Evolutionary conservation across 1,140 invertebrate genomes (phyloP), one percentile per base, ranked within the genome.

Genomic region (Delia radicum): DNA sequence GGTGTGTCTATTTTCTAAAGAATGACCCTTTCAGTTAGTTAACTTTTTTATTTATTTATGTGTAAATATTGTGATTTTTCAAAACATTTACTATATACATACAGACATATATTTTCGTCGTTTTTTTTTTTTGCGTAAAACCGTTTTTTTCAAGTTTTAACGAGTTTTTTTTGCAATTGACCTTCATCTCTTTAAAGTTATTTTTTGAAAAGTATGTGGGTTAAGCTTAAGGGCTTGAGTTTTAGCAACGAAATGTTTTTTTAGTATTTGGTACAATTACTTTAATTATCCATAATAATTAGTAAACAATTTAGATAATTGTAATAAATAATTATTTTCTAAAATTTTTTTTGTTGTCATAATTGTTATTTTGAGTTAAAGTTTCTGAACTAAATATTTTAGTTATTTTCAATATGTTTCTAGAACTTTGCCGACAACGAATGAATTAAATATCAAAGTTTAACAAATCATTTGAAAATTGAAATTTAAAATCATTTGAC

Each of bases 141-240:
- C 62, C 62, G 62, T 65, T 31, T 65, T 29, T 65, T 65, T 65
- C 27, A 65, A 28, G 26, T 65, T 29, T 65, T 65, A 65, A 65
- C 62, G 62, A 65, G 62, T 65, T 31, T 26, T 24, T 63, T 63
- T 63, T 63, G 7, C 15, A 42, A 15, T 42, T 42, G 37, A 42
- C n/a, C 6, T 42, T 42, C n/a, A 15, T 42, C 3, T 13, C n/a
- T 42, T 42, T 42, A 33, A 33, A 10, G 7, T 33, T 33, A 10
- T 28, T 12, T 28, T 29, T 28, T 29, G 7, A 6, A 29, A 65
- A 65, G 62, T 29, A 65, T 65, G 62, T 65, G 62, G 62, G 62
- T 65, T 65, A 65, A 65, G 62, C 62, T 65, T 65, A 65, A 65
- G 62, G 62, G 62, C 27, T 65, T 65, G 62, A 31, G 13, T 29